Percentiles rank a stretch among this genome's conserved stretches.
Conservation (phyloP, 2,797 vertebrate genomes). For the Dipus sagitta region DNA sequence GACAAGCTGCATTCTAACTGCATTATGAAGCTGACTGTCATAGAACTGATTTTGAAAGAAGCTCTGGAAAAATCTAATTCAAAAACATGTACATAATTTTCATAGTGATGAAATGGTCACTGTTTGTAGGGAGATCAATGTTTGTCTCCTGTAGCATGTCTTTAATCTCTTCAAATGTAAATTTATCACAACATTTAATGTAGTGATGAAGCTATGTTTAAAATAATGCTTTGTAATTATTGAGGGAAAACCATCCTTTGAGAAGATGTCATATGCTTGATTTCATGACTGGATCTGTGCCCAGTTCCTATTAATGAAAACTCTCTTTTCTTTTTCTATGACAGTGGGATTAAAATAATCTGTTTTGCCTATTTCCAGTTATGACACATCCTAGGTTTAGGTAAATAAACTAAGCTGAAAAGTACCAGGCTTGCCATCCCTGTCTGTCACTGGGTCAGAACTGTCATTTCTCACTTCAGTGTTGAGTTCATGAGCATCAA, state of each 20-base stretch:
- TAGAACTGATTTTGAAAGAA: slow-evolving; percentile 48
- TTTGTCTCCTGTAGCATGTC: slow-evolving; percentile 25
- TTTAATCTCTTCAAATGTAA: slow-evolving; percentile 39
- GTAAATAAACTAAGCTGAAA: slow-evolving; percentile 73
- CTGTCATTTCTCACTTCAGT: slow-evolving; percentile 67
- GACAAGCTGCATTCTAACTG: slow-evolving; percentile 36
- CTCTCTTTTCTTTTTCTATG: slow-evolving; percentile 58
- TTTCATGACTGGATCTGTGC: slow-evolving; percentile 61
- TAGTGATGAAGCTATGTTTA: slow-evolving; percentile 44
- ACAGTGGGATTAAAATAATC: slow-evolving; percentile 52
- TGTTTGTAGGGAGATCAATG: slow-evolving; percentile 30
- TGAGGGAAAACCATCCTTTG: slow-evolving; percentile 58
- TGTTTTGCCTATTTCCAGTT: slow-evolving; percentile 72
- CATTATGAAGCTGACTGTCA: slow-evolving; percentile 17
- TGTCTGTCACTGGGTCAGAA: slow-evolving; percentile 33
- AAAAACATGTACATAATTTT: slow-evolving; percentile 21
- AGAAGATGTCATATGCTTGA: slow-evolving; percentile 30
- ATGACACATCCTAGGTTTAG: slow-evolving; percentile 61
- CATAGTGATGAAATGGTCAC: neutral
- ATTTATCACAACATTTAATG: slow-evolving; percentile 59
- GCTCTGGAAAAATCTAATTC: slow-evolving; percentile 6
- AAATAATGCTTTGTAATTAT: slow-evolving; percentile 38
- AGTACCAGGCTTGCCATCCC: slow-evolving; percentile 55
- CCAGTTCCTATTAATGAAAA: slow-evolving; percentile 61
- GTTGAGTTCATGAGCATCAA: slow-evolving; percentile 60